Conservation (phyloP, 2,888 invertebrate species). For the Athripsodes cinereus region DNA sequence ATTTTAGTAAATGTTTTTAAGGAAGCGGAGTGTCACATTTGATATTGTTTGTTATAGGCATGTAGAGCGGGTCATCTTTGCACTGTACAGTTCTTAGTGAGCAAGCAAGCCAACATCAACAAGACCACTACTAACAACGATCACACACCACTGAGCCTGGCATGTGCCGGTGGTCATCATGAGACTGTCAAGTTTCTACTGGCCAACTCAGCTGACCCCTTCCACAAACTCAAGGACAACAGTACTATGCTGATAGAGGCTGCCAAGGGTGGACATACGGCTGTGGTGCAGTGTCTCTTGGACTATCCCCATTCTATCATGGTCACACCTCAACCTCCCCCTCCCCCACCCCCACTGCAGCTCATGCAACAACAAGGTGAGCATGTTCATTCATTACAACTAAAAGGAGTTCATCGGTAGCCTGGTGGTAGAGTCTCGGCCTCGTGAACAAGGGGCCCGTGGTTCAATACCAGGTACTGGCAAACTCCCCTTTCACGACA, state of each 20-base stretch:
- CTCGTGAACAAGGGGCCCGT: no score
- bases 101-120: slow-evolving; percentile 81
- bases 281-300: slow-evolving; percentile 88
- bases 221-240: slow-evolving; percentile 96
- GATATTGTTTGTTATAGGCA: slow-evolving; percentile 43
- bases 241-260: slow-evolving; percentile 98
- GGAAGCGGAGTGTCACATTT: no score
- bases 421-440: no score
- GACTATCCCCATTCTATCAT: slow-evolving; percentile 88
- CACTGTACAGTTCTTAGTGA: slow-evolving; percentile 92
- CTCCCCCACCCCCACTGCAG: slow-evolving; percentile 35
- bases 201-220: slow-evolving; percentile 88
- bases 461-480: no score
- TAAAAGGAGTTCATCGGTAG: no score
- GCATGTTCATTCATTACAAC: not conserved
- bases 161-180: slow-evolving; percentile 94
- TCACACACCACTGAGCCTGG: slow-evolving; percentile 93
- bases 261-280: slow-evolving; percentile 95
- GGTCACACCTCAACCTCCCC: slow-evolving; percentile 53
- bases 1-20: not conserved
- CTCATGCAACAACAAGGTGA: slow-evolving; percentile 34
- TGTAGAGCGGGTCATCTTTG: slow-evolving; percentile 93
- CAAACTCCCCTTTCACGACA: no score
- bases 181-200: slow-evolving; percentile 89
- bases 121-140: slow-evolving; percentile 90